A percentile compares a stretch with the other conserved stretches of the same genome.
Conservation (phyloP, 2,888 invertebrate genomes). For the Litoditis marina region DNA sequence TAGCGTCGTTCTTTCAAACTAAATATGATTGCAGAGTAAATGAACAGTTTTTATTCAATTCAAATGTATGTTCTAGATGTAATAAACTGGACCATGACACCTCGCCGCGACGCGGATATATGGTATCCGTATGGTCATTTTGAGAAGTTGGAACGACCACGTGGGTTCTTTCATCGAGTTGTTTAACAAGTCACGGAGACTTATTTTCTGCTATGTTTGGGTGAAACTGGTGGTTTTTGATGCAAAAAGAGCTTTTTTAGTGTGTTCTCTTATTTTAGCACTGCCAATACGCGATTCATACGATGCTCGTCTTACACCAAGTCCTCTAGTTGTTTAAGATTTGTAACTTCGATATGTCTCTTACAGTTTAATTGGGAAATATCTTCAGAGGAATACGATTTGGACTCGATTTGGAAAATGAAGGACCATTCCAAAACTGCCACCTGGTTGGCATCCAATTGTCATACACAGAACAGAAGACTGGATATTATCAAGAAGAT, state of each 20-base stretch:
- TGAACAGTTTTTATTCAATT: too few relatives aligned
- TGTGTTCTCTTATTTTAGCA: background rate
- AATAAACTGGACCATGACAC: conserved; percentile 48
- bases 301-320: too few relatives aligned
- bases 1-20: too few relatives aligned
- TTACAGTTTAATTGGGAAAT: background rate
- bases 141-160: conserved; percentile 16
- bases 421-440: conserved; percentile 14
- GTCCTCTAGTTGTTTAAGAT: background rate
- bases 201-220: background rate
- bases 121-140: conserved; percentile 38
- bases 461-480: conserved; percentile 24
- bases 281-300: too few relatives aligned
- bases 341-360: background rate
- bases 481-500: conserved; percentile 23
- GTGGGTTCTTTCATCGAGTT: too few relatives aligned
- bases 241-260: background rate
- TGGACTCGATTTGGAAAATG: conserved; percentile 13
- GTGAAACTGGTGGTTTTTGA: too few relatives aligned
- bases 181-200: too few relatives aligned
- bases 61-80: conserved; percentile 36
- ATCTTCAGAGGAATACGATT: background rate
- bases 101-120: conserved; percentile 33
- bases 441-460: conserved; percentile 38
- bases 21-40: too few relatives aligned